Evolutionary conservation across 2,113 vertebrate species (phyloP).

Genomic region (Thamnophis sirtalis): DNA sequence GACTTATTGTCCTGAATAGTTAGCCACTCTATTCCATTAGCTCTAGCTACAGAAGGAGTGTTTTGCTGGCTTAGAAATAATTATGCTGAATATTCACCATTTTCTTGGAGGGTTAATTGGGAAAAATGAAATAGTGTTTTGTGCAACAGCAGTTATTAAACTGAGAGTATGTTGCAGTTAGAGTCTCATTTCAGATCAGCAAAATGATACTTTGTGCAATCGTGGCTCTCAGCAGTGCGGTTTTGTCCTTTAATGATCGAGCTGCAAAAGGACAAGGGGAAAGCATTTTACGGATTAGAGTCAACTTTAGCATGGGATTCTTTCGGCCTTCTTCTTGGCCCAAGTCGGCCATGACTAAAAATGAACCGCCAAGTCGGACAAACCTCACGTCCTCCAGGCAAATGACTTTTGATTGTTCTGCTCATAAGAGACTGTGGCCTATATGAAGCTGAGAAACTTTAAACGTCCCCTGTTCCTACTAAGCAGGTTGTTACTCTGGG

Average conservation of each 20-base stretch:
- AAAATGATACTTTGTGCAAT: conserved; percentile 48
- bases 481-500: conserved; percentile 56
- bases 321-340: conserved; percentile 43
- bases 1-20: conserved; percentile 19
- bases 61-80: conserved; percentile 51
- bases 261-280: conserved; percentile 51
- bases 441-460: conserved; percentile 61
- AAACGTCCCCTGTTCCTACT: conserved; percentile 62
- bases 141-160: conserved; percentile 52
- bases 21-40: conserved; percentile 30
- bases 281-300: conserved; percentile 49
- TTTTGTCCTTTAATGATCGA: conserved; percentile 53
- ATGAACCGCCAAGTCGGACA: conserved; percentile 53
- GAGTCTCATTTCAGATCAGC: conserved; percentile 31
- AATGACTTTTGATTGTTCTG: conserved; percentile 66
- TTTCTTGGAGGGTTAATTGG: conserved; percentile 52
- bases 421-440: conserved; percentile 65
- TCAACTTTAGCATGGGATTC: conserved; percentile 48
- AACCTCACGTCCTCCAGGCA: conserved; percentile 55
- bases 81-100: conserved; percentile 49
- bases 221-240: conserved; percentile 37
- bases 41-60: conserved; percentile 26
- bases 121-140: conserved; percentile 44
- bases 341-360: conserved; percentile 40
- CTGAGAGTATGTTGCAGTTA: conserved; percentile 55